Conservation (phyloP, 1,140 invertebrate species). For the Asobara japonica region DNA sequence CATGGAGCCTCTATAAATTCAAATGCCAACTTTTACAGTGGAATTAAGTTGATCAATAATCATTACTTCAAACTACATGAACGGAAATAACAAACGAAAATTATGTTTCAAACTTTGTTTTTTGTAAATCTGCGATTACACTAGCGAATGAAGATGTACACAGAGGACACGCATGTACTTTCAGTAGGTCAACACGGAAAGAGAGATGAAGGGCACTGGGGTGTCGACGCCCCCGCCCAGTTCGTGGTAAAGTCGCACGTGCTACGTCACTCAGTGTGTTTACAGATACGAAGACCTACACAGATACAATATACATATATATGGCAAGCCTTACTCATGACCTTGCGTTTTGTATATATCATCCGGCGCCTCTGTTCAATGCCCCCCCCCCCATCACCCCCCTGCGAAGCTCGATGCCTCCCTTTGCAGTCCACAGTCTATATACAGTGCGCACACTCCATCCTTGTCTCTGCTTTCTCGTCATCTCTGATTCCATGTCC, state of each 20-base stretch:
- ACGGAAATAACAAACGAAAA: too few species aligned
- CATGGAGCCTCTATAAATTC: too few species aligned
- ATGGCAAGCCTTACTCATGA: constrained; percentile 55
- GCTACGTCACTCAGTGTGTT: constrained; percentile 59
- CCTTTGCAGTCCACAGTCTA: not conserved
- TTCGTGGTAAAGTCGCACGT: constrained; percentile 43
- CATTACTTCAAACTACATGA: too few species aligned
- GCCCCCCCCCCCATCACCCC: constrained; percentile 22
- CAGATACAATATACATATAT: constrained; percentile 9
- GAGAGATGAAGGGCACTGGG: constrained; percentile 31
- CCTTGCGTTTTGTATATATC: constrained; percentile 64
- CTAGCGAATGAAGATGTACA: constrained; percentile 19
- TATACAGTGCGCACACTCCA: constrained; percentile 29
- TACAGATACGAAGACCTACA: constrained; percentile 55
- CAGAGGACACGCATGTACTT: constrained; percentile 17
- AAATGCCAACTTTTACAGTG: too few species aligned
- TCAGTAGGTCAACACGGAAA: constrained; percentile 20
- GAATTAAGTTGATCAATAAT: too few species aligned
- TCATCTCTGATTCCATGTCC: constrained; percentile 25
- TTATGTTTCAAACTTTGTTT: too few species aligned
- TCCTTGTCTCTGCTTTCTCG: constrained; percentile 29
- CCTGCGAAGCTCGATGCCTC: not conserved
- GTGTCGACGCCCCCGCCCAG: constrained; percentile 31
- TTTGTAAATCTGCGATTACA: too few species aligned
- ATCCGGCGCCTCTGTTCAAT: constrained; percentile 39